Conservation (phyloP, 1,140 invertebrate species). For the Eumeta japonica region DNA sequence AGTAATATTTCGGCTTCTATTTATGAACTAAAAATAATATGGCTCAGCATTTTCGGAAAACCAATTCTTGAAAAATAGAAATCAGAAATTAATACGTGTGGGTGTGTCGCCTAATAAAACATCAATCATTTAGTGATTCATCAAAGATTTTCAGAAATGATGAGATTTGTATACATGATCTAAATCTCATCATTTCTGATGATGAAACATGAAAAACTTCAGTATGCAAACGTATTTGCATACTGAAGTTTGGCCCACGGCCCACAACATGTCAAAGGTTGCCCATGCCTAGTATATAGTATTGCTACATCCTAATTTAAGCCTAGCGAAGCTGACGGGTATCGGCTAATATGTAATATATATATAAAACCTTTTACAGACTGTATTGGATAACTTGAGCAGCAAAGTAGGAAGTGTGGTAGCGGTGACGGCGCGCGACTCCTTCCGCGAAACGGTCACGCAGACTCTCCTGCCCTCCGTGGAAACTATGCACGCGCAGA, state of each 20-base stretch:
- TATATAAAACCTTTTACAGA: constrained; percentile 42
- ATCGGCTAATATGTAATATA: neutral
- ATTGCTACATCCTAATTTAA: neutral
- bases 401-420: constrained; percentile 66
- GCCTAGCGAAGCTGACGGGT: neutral
- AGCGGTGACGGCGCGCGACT: constrained; percentile 65
- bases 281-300: neutral
- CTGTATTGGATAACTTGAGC: constrained; percentile 73
- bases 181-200: neutral
- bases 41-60: no score
- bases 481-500: constrained; percentile 79
- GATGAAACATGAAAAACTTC: neutral
- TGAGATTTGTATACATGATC: no score
- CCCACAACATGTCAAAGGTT: no score
- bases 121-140: no score
- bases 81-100: no score
- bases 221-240: neutral
- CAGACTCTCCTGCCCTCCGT: constrained; percentile 76
- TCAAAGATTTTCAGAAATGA: no score
- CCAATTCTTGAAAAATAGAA: no score
- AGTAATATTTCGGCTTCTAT: neutral
- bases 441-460: constrained; percentile 74
- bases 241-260: neutral
- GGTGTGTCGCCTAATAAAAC: no score
- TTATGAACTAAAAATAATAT: no score